Conservation (phyloP, 2,113 vertebrate genomes). For the human (Homo sapiens) region GRCh38 chr2:237437001-237437500, state of each 20-base stretch:
- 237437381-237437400: fast-evolving
- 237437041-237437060: too few relatives aligned
- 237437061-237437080: too few relatives aligned
- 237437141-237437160: too few relatives aligned
- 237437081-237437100: too few relatives aligned
- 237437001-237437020: too few relatives aligned
- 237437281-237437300: fast-evolving
- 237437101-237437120: too few relatives aligned
- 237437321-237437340: fast-evolving
- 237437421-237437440: neutral
- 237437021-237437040: too few relatives aligned
- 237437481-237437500: neutral
- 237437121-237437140: too few relatives aligned
- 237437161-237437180: too few relatives aligned
- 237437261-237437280: neutral
- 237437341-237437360: neutral
- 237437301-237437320: neutral
- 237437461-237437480: neutral
- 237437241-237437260: too few relatives aligned
- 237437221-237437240: neutral
- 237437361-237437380: fast-evolving
- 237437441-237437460: neutral
- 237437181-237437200: too few relatives aligned
- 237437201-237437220: neutral
- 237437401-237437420: fast-evolving